A percentile compares a stretch with the other conserved stretches of the same genome.
Conservation (phyloP, 35 echinoderm and acorn worm genomes). For the Heliocidaris tuberculata region DNA sequence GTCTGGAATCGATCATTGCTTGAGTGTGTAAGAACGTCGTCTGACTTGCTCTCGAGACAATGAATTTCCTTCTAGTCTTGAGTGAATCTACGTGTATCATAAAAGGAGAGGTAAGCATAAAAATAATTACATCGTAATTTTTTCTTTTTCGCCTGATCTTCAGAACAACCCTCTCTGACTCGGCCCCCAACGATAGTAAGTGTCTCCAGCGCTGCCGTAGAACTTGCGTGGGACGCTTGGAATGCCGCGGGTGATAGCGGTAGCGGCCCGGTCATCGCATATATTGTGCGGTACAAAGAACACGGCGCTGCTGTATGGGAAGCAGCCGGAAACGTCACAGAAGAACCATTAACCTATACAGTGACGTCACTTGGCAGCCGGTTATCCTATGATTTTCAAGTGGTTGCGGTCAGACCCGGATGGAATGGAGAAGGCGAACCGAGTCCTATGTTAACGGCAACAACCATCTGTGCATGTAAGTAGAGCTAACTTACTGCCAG, state of each 20-base stretch:
- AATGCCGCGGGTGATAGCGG: slow-evolving; percentile 1
- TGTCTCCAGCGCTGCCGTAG: background rate
- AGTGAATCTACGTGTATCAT: too few relatives aligned
- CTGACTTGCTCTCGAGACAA: too few relatives aligned
- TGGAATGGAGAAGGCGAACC: background rate
- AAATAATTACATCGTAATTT: too few relatives aligned
- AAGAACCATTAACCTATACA: slow-evolving; percentile 6
- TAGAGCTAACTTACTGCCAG: background rate
- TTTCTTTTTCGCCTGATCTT: background rate
- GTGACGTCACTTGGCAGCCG: slow-evolving; percentile 25
- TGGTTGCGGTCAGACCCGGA: slow-evolving; percentile 24
- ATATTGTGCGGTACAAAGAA: background rate
- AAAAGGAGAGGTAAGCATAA: too few relatives aligned
- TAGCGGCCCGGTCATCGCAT: slow-evolving; percentile 19
- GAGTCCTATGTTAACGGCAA: background rate
- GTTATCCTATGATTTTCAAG: background rate
- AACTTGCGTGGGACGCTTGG: slow-evolving; percentile 5
- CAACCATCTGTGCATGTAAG: slow-evolving; percentile 16
- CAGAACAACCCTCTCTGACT: background rate
- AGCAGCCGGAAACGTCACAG: background rate
- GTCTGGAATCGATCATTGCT: too few relatives aligned
- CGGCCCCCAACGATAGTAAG: background rate
- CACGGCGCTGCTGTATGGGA: background rate
- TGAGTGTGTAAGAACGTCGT: too few relatives aligned
- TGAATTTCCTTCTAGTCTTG: too few relatives aligned